Evolutionary conservation across 2,888 invertebrate species (phyloP), one percentile per base, ranked within the genome.

Genomic region (Drosophila cognata): DNA sequence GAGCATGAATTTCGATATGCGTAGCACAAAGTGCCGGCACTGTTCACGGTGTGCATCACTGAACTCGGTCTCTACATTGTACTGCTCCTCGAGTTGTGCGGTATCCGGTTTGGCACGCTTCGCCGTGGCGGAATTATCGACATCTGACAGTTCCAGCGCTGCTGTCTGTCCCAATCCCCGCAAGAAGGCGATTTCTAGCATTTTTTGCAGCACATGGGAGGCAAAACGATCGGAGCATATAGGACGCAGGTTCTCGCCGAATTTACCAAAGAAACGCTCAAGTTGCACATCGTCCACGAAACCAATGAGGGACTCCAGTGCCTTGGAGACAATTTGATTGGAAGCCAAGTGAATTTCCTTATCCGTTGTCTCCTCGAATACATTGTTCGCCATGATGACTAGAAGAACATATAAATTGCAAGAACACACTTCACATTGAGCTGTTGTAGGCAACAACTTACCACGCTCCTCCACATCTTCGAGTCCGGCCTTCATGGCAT

Each of bases 301-400:
- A 0, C 96, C 96, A 0, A 97, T 92, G 0, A 97, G 93, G n/a
- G 95, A 94, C 89, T 98, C 97, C 2, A 98, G 93, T 0, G 96
- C 95, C 78, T 96, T 94, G 57, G 96, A 97, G 0, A 96, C 97
- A 0, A 97, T 94, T 92, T 97, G 97, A 93, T 98, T 98, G 8
- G 96, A 95, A 0, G 96, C 94, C 48, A 96, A 94, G 48, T 96
- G 95, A 0, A 97, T 92, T 93, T 97, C 97, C 74, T 95, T 94
- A 0, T 94, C 95, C 74, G 94, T 94, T 0, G 96, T 96, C 88
- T 96, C 95, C 76, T 96, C 95, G 64, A 97, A 94, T 0, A 97
- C 96, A 91, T 97, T 97, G 81, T 96, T 95, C 0, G 96, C 96
- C 89, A 97, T 92, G 48, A 82, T 91, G 0, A 91, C 93, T 93